phyloP scores from a whole-genome alignment of 2,113 vertebrate species.

The Triplophysa siluroides region DNA sequence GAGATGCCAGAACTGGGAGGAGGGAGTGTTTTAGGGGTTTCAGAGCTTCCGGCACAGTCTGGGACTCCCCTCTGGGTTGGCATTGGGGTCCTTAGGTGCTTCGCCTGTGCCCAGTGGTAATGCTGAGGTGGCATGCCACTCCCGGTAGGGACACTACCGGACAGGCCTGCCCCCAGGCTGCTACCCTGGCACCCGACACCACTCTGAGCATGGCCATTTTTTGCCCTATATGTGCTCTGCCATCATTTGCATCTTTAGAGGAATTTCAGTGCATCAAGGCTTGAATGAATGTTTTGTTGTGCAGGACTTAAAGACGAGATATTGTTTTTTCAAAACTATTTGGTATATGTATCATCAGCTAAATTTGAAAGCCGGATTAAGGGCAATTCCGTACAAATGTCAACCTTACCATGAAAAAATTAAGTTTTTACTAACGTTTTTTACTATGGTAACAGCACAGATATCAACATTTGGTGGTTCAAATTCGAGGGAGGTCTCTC shows the following conservation, averaged over 20 bases:
- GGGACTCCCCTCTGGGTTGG: constrained; percentile 57
- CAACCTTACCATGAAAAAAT: too few relatives aligned
- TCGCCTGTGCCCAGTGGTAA: constrained; percentile 53
- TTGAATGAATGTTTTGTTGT: not conserved
- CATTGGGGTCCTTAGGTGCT: constrained; percentile 57
- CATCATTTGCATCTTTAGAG: constrained; percentile 5
- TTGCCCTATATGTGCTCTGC: constrained; percentile 37
- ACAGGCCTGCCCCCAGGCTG: constrained; percentile 59
- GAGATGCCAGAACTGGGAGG: constrained; percentile 42
- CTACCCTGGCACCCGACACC: constrained; percentile 51
- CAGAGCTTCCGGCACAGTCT: constrained; percentile 59
- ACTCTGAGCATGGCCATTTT: constrained; percentile 54
- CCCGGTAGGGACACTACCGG: constrained; percentile 55
- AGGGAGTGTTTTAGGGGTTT: constrained; percentile 52
- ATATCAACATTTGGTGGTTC: too few relatives aligned
- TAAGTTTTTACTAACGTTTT: too few relatives aligned
- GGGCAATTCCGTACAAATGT: too few relatives aligned
- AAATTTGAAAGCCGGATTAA: not conserved
- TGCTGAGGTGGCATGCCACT: constrained; percentile 56
- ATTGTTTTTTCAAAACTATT: not conserved
- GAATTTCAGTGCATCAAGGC: not conserved
- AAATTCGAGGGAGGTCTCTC: too few relatives aligned
- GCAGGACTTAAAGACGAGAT: not conserved
- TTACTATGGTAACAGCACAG: too few relatives aligned
- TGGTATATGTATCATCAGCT: not conserved